Base-by-base conservation (phyloP, 2,888 invertebrate genomes). In the Drosophila mimica region DNA sequence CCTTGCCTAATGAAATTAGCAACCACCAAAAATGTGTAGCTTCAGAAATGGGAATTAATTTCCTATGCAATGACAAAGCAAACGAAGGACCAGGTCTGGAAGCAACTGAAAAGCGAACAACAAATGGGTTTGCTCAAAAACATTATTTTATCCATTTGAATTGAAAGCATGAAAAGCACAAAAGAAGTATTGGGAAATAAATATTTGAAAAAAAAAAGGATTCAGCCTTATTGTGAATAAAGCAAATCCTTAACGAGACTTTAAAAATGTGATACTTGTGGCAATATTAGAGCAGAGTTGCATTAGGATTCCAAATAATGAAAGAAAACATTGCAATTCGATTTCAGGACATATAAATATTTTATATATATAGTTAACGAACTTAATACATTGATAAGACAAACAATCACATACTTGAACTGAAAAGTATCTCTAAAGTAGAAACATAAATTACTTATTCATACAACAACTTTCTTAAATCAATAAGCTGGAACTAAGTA, bases 21-120 rank as follows among this genome's bases (percentile, higher is more conserved):
- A 83, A 86, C 87, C 83, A 83, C 87, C 83, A 56, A 73, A 76
- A 76, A 76, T 53, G 65, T 70, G 70, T 58, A 70, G 53, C 73
- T 73, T 68, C 78, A 85, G 79, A 79, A 81, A 83, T 74, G 68
- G 65, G 74, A 83, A 87, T 87, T 87, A 84, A 83, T 83, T 83
- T 78, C 56, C 70, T 75, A 60, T 69, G 70, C 57, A 80, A 77
- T 72, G 80, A 79, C 80, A 74, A 72, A 72, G 70, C 75, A 48
- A 61, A 54, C 33, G n/a, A n/a, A 25, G 36, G 43, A 17, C 34
- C 25, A 15, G 25, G 15, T 15, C 46, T 46, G 46, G 25, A 28
- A 46, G 46, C 46, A 8, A 15, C 25, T 25, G 25, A 25, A 25
- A 25, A 25, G 25, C 64, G 59, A 63, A 86, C 79, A 72, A 63